Conservation (phyloP, 2,113 vertebrate genomes). For the Lepidothrix coronata region DNA sequence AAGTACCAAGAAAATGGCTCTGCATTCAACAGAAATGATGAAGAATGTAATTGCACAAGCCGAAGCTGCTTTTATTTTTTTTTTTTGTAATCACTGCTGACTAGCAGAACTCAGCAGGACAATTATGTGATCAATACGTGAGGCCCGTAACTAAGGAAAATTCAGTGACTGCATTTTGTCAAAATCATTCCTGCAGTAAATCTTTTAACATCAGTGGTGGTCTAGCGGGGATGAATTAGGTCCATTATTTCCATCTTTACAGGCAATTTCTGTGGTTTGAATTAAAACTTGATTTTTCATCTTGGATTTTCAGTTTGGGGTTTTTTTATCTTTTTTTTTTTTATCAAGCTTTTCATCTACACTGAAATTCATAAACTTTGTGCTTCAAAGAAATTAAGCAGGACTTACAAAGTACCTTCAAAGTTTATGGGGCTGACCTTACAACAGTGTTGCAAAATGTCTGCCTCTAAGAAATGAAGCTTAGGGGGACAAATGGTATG, state of each 20-base stretch:
- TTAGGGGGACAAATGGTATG: background rate
- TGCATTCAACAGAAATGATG: conserved; percentile 76
- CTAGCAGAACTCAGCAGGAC: background rate
- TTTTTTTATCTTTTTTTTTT: background rate
- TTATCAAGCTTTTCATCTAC: background rate
- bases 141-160: background rate
- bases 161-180: background rate
- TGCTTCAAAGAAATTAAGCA: background rate
- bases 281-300: conserved; percentile 19
- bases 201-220: background rate
- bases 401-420: background rate
- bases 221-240: background rate
- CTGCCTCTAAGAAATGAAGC: background rate
- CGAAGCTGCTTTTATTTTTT: background rate
- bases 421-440: background rate
- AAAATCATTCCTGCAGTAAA: background rate
- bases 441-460: background rate
- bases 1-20: conserved; percentile 90
- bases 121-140: background rate
- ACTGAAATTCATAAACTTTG: background rate
- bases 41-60: background rate
- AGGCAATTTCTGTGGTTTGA: background rate
- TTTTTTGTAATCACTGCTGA: background rate
- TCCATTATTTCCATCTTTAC: background rate
- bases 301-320: background rate